phyloP scores from a whole-genome alignment of 2,113 vertebrate species.

The Callopanchax toddi region DNA sequence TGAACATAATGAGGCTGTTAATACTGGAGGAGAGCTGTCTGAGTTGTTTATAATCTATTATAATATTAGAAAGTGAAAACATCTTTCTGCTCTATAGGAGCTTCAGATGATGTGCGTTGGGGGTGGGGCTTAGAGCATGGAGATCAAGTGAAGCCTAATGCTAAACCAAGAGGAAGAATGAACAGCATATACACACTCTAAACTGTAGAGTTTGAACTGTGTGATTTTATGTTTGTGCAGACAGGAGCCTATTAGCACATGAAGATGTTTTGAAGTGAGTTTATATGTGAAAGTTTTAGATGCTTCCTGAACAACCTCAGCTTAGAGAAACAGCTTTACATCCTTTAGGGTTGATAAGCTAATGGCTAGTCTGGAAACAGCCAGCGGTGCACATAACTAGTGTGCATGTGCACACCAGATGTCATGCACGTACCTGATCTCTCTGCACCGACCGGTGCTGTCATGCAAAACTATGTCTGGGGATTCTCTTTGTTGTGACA shows the following conservation, averaged over 20 bases:
- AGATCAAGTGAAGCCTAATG: conserved; percentile 72
- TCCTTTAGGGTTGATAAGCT: no score
- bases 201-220: conserved; percentile 40
- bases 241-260: background rate
- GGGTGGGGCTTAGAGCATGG: conserved; percentile 64
- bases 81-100: conserved; percentile 61
- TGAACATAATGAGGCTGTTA: conserved; percentile 16
- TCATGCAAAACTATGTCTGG: no score
- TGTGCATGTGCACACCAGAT: no score
- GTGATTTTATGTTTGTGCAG: conserved; percentile 30
- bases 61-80: conserved; percentile 69
- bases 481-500: no score
- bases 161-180: conserved; percentile 68
- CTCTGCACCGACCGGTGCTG: no score
- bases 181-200: conserved; percentile 59
- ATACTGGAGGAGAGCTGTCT: conserved; percentile 23
- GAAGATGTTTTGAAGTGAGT: no score
- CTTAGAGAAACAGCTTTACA: conserved; percentile 10
- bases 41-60: conserved; percentile 69
- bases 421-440: no score
- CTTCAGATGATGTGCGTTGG: conserved; percentile 61
- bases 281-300: conserved; percentile 19
- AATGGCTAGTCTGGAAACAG: no score
- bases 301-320: conserved; percentile 12
- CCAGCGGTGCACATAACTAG: no score